A percentile compares a stretch with the other conserved stretches of the same genome.
These are phyloP conservation scores for Pollachius pollachius DNA, from an alignment of 2,113 vertebrate species.

Conservation along the genomic window DNA sequence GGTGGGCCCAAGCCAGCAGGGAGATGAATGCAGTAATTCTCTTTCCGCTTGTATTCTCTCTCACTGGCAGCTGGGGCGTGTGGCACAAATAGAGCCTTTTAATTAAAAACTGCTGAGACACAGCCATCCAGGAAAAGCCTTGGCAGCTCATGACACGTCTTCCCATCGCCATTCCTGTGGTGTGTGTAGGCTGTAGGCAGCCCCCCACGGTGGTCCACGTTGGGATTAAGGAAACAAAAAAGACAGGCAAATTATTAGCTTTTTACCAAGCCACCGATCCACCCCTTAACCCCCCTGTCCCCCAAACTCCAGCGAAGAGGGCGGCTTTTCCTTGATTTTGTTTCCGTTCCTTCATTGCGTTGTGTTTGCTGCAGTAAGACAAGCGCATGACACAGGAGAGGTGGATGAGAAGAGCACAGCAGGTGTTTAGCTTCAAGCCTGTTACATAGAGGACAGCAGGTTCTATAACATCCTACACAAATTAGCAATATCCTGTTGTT, in stretches of 20 bases:
- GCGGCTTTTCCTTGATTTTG: constrained; percentile 6
- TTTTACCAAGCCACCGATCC: constrained; percentile 17
- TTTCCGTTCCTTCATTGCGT: neutral
- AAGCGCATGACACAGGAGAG: too few relatives aligned
- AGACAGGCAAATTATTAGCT: constrained; percentile 33
- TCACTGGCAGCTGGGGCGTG: constrained; percentile 49
- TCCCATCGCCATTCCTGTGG: constrained; percentile 23
- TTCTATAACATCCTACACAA: neutral
- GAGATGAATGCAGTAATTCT: constrained; percentile 41
- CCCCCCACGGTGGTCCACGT: constrained; percentile 22
- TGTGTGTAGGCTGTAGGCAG: constrained; percentile 11
- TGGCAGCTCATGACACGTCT: constrained; percentile 39
- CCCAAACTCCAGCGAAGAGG: neutral
- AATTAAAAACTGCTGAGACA: constrained; percentile 76
- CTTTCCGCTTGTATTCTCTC: constrained; percentile 46
- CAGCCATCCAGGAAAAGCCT: constrained; percentile 46
- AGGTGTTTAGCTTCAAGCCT: neutral
- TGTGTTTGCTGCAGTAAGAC: too few relatives aligned
- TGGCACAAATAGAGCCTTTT: constrained; percentile 68
- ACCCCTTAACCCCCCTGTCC: neutral
- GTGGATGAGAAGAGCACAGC: neutral
- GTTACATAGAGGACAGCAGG: neutral
- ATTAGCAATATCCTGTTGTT: neutral
- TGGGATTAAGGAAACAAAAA: constrained; percentile 35
- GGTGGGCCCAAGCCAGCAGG: constrained; percentile 34